Conservation (phyloP, 2,888 invertebrate species). For the Physocephala rufipes region DNA sequence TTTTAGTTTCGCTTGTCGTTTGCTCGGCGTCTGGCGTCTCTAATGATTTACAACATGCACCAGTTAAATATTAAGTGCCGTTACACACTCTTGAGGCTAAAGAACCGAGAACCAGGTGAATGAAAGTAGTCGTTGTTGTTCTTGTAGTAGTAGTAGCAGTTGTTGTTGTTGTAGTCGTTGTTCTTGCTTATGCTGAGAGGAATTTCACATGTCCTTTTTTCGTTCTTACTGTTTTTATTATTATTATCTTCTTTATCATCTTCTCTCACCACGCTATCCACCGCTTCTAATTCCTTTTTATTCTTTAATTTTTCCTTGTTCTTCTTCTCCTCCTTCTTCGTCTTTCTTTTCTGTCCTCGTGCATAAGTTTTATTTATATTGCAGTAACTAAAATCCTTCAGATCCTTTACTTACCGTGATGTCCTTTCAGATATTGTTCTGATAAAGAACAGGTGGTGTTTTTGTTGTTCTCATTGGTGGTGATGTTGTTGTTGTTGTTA, state of each 20-base stretch:
- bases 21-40: conserved; percentile 33
- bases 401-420: neutral
- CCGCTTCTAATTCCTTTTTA: neutral
- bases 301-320: neutral
- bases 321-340: neutral
- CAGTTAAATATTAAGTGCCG: conserved; percentile 3
- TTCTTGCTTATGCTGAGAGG: too few relatives aligned
- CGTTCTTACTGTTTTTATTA: too few relatives aligned
- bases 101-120: too few relatives aligned
- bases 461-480: neutral
- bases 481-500: conserved; percentile 10
- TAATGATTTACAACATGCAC: conserved; percentile 31
- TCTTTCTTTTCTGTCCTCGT: conserved; percentile 8
- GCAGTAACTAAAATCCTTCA: conserved; percentile 1
- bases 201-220: too few relatives aligned
- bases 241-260: too few relatives aligned
- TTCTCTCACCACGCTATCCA: too few relatives aligned
- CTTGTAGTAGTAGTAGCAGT: too few relatives aligned
- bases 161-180: too few relatives aligned
- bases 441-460: neutral
- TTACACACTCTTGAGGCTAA: neutral
- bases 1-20: conserved; percentile 10
- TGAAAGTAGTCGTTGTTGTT: too few relatives aligned
- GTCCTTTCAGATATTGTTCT: neutral
- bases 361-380: conserved; percentile 22